A percentile compares a stretch with the other conserved stretches of the same genome.
These are phyloP conservation scores for Anoncus sp. DNA, from an alignment of 2,888 invertebrate species.

Conservation along the genomic window DNA sequence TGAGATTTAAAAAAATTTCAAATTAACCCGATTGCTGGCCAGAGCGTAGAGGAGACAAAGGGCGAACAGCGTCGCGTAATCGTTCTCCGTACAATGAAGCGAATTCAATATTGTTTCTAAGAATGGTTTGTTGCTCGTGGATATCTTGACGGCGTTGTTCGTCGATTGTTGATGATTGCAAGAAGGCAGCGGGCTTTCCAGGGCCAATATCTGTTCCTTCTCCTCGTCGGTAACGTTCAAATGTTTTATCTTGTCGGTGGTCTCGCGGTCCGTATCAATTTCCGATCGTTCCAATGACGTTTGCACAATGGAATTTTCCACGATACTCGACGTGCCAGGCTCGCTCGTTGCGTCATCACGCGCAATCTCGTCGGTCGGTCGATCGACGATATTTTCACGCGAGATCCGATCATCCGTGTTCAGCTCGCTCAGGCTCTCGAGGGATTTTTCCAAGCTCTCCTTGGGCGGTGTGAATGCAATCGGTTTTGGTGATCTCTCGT, in stretches of 20 bases:
- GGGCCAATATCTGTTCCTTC: slow-evolving; percentile 88
- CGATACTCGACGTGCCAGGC: slow-evolving; percentile 38
- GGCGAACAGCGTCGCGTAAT: slow-evolving; percentile 96
- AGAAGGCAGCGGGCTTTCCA: slow-evolving; percentile 74
- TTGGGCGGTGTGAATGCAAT: slow-evolving; percentile 89
- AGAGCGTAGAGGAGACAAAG: slow-evolving; percentile 97
- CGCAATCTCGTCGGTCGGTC: slow-evolving; percentile 24
- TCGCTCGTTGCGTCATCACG: slow-evolving; percentile 33
- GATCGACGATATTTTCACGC: slow-evolving; percentile 58
- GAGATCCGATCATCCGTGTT: slow-evolving; percentile 63
- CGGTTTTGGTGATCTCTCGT: slow-evolving; percentile 83
- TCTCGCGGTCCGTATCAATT: slow-evolving; percentile 61
- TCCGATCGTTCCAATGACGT: slow-evolving; percentile 48
- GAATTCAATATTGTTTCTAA: slow-evolving; percentile 95
- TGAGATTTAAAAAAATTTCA: slow-evolving; percentile 17
- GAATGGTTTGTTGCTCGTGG: slow-evolving; percentile 89
- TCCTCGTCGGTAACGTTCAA: slow-evolving; percentile 97
- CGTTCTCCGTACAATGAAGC: slow-evolving; percentile 95
- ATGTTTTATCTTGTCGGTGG: slow-evolving; percentile 80
- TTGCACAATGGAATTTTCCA: not conserved
- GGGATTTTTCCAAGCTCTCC: slow-evolving; percentile 90
- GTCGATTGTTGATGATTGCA: slow-evolving; percentile 68
- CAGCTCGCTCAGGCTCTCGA: slow-evolving; percentile 84
- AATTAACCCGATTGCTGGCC: slow-evolving; percentile 95
- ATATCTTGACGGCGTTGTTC: slow-evolving; percentile 73